Evolutionary conservation across 2,888 invertebrate genomes (phyloP).

Genomic region (Lasioglossum malachurum): DNA sequence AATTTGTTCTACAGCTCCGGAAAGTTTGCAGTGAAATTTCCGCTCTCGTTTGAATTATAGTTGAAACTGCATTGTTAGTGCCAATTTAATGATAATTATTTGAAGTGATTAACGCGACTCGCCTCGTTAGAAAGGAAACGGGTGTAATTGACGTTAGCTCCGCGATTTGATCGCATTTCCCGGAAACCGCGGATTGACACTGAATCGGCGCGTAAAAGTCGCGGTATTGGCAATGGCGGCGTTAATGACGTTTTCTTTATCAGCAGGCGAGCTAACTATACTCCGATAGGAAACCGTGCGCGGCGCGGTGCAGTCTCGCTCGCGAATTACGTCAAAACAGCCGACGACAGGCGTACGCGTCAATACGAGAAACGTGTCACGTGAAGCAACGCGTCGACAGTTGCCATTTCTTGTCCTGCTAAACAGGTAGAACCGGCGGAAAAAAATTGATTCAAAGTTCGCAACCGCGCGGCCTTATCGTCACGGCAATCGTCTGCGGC

Average conservation of each 20-base stretch:
- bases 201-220: constrained; percentile 23
- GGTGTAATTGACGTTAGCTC: not conserved
- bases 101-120: not conserved
- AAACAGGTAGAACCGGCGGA: not conserved
- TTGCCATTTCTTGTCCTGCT: not conserved
- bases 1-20: not conserved
- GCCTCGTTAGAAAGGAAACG: not conserved
- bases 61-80: not conserved
- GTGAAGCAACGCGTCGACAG: not conserved
- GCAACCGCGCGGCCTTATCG: not conserved
- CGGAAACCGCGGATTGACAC: constrained; percentile 3
- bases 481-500: not conserved
- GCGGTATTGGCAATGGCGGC: constrained; percentile 37
- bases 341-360: constrained; percentile 20
- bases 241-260: constrained; percentile 43
- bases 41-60: not conserved
- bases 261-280: constrained; percentile 42
- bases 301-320: not conserved
- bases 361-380: constrained; percentile 2
- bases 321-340: constrained; percentile 39
- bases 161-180: constrained; percentile 12
- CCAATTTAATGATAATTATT: not conserved
- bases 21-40: not conserved
- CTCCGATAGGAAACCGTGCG: constrained; percentile 25
- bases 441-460: not conserved